Conservation (phyloP, 1,140 invertebrate genomes). For the Drosophila subpulchrella region DNA sequence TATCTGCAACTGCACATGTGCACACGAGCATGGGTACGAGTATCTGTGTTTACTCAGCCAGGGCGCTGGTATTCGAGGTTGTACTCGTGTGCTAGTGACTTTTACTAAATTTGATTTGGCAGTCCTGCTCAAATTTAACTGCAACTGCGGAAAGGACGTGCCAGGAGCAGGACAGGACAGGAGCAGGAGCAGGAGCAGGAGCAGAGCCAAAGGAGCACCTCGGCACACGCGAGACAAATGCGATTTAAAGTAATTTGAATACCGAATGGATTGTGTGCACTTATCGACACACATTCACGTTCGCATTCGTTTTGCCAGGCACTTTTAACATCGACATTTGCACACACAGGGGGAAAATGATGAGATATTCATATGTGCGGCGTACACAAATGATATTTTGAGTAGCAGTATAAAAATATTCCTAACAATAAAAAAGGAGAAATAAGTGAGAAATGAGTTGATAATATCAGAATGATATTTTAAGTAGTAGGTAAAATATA, state of each 20-base stretch:
- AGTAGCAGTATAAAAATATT: background rate
- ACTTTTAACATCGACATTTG: constrained; percentile 16
- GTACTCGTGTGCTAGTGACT: constrained; percentile 35
- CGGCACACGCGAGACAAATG: constrained; percentile 72
- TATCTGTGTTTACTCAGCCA: constrained; percentile 30
- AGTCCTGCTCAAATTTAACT: constrained; percentile 57
- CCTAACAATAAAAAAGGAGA: background rate
- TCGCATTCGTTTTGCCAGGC: constrained; percentile 29
- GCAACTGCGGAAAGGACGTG: constrained; percentile 62
- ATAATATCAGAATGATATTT: too few species aligned
- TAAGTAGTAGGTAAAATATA: too few species aligned
- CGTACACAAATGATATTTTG: constrained; percentile 3
- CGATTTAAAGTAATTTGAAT: constrained; percentile 82
- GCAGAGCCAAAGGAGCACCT: constrained; percentile 18
- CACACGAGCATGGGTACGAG: background rate
- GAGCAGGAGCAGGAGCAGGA: background rate
- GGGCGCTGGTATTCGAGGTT: too few species aligned
- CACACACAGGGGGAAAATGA: constrained; percentile 11
- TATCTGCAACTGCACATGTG: constrained; percentile 17
- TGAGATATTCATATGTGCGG: constrained; percentile 9
- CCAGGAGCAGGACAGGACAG: constrained; percentile 1
- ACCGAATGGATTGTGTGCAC: constrained; percentile 80
- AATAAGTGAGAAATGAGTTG: background rate
- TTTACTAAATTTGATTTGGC: constrained; percentile 77
- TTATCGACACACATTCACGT: constrained; percentile 54